phyloP scores from a whole-genome alignment of 2,888 invertebrate genomes.

The Thera obeliscata region DNA sequence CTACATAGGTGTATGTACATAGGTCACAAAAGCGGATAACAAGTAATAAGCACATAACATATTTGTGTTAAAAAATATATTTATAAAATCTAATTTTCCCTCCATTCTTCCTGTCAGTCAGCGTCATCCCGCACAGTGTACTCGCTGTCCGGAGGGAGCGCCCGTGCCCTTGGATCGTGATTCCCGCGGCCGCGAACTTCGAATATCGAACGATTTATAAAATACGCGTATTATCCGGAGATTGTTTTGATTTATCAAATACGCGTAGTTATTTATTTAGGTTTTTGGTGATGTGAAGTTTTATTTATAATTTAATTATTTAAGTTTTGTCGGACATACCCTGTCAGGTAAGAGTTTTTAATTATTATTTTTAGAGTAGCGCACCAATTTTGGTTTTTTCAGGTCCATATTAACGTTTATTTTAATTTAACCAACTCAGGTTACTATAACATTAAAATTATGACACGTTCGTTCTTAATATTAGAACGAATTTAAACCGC shows the following conservation, averaged over 20 bases:
- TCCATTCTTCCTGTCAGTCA: constrained; percentile 32
- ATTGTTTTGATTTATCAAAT: constrained; percentile 12
- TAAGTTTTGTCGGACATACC: constrained; percentile 25
- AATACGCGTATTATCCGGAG: constrained; percentile 15
- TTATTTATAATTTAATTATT: constrained; percentile 15
- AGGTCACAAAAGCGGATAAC: too few relatives aligned
- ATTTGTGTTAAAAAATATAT: not conserved
- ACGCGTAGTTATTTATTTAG: constrained; percentile 23
- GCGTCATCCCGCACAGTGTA: constrained; percentile 59
- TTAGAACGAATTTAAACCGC: too few relatives aligned
- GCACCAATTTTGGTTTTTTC: too few relatives aligned
- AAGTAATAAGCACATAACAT: too few relatives aligned
- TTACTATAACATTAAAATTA: too few relatives aligned
- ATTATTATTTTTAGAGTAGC: not conserved
- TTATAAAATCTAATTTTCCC: constrained; percentile 26
- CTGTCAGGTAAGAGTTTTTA: constrained; percentile 36
- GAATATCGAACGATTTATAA: constrained; percentile 45
- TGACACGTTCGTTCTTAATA: too few relatives aligned
- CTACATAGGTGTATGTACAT: too few relatives aligned
- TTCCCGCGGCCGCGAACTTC: constrained; percentile 42
- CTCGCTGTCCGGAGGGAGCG: constrained; percentile 63
- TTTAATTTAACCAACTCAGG: too few relatives aligned
- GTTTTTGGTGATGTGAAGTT: constrained; percentile 8
- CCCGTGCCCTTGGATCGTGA: constrained; percentile 53
- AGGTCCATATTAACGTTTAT: too few relatives aligned